Evolutionary conservation across 2,797 vertebrate genomes (phyloP).

Genomic region (Halcyon chelicuti): DNA sequence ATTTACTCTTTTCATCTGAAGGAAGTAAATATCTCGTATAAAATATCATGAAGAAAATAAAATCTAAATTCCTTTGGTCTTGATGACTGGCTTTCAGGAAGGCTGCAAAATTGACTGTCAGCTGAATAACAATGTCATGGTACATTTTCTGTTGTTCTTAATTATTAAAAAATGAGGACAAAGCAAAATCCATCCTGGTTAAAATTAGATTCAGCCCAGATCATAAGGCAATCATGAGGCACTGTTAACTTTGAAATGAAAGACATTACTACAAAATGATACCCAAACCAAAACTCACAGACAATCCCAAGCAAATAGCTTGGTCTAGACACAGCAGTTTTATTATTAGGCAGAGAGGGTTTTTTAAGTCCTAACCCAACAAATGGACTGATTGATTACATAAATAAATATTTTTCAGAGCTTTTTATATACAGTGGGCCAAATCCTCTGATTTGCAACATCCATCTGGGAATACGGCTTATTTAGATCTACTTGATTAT

Average conservation of each 20-base stretch:
- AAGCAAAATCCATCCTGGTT: conserved; percentile 72
- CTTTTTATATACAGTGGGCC: not conserved
- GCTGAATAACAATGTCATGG: conserved; percentile 49
- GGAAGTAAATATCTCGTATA: conserved; percentile 18
- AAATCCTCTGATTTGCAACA: not conserved
- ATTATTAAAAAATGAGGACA: conserved; percentile 81
- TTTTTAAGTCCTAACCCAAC: conserved; percentile 33
- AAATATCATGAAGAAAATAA: conserved; percentile 52
- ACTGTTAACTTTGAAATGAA: conserved; percentile 61
- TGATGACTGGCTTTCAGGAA: not conserved
- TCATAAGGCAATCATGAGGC: conserved; percentile 71
- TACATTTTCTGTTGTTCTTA: conserved; percentile 79
- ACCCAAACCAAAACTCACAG: conserved; percentile 50
- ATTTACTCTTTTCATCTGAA: conserved; percentile 36
- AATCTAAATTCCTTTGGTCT: conserved; percentile 26
- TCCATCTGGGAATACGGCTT: not conserved
- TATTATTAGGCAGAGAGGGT: conserved; percentile 34
- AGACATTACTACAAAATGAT: conserved; percentile 37
- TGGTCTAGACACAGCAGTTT: conserved; percentile 63
- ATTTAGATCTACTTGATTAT: not conserved
- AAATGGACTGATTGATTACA: conserved; percentile 24
- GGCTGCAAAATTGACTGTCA: conserved; percentile 68
- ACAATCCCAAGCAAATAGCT: conserved; percentile 48
- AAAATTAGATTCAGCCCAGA: conserved; percentile 77
- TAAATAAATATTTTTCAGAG: conserved; percentile 39